phyloP scores from a whole-genome alignment of 2,113 vertebrate species.

The Aphelocoma coerulescens region DNA sequence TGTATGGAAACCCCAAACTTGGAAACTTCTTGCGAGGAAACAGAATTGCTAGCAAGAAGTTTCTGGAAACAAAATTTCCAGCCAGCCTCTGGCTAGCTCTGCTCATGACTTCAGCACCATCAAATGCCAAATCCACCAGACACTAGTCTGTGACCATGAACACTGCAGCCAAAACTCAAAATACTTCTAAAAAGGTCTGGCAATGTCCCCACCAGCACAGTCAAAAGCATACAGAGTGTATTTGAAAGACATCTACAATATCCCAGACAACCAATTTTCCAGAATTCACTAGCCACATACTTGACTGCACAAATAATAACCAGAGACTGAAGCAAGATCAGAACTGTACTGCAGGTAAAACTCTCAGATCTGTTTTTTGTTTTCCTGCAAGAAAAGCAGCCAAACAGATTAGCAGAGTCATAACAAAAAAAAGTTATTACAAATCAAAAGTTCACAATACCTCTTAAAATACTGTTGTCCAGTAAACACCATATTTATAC shows the following conservation, averaged over 20 bases:
- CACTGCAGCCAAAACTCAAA: neutral
- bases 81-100: neutral
- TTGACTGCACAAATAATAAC: neutral
- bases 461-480: neutral
- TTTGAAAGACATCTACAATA: neutral
- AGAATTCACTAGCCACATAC: neutral
- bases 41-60: neutral
- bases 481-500: neutral
- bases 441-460: neutral
- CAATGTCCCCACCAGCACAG: neutral
- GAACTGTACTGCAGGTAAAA: neutral
- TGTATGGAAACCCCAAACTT: neutral
- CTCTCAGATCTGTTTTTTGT: neutral
- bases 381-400: neutral
- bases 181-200: neutral
- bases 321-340: neutral
- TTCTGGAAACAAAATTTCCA: neutral
- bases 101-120: neutral
- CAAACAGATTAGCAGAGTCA: neutral
- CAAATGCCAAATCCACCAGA: neutral
- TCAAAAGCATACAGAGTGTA: neutral
- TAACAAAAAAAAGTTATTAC: neutral
- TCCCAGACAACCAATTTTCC: neutral
- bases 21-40: neutral
- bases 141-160: neutral